phyloP scores from a whole-genome alignment of 2,888 invertebrate genomes.

The Pediacus dermestoides region DNA sequence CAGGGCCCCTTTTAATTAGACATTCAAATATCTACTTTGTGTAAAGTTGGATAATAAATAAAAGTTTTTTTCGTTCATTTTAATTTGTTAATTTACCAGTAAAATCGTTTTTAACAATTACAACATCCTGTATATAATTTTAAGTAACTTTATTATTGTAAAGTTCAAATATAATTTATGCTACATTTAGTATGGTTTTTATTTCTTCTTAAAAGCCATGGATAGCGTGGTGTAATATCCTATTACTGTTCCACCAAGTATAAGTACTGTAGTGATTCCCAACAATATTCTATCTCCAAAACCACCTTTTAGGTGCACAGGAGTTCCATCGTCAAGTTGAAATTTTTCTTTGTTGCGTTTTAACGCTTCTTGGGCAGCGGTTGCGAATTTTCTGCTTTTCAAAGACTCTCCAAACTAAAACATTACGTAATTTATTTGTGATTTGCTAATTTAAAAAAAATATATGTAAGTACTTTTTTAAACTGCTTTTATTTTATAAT shows the following conservation, averaged over 20 bases:
- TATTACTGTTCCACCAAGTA: slow-evolving; percentile 17
- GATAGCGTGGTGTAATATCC: slow-evolving; percentile 9
- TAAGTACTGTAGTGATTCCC: slow-evolving; percentile 13
- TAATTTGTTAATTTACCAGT: no score
- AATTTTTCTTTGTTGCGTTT: slow-evolving; percentile 17
- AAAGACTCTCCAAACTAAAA: no score
- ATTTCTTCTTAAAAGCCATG: slow-evolving; percentile 20
- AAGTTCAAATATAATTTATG: no score
- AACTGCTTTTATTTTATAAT: no score
- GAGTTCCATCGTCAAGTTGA: slow-evolving; percentile 24
- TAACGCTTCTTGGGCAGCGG: background rate
- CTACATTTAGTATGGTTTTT: background rate
- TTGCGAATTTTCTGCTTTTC: no score
- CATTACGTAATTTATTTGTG: no score
- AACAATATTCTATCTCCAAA: slow-evolving; percentile 21
- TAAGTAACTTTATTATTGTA: slow-evolving; percentile 1
- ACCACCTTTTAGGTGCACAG: slow-evolving; percentile 29
- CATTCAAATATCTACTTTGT: slow-evolving; percentile 1
- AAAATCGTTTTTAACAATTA: no score
- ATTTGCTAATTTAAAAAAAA: no score
- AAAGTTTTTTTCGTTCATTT: no score
- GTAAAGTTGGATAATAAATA: background rate
- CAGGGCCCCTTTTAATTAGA: background rate
- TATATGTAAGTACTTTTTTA: no score
- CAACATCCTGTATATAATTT: no score